Percentiles rank a stretch among this genome's conserved stretches.
Evolutionary conservation across 2,797 vertebrate species (phyloP).

Genomic region (Halcyon badia): DNA sequence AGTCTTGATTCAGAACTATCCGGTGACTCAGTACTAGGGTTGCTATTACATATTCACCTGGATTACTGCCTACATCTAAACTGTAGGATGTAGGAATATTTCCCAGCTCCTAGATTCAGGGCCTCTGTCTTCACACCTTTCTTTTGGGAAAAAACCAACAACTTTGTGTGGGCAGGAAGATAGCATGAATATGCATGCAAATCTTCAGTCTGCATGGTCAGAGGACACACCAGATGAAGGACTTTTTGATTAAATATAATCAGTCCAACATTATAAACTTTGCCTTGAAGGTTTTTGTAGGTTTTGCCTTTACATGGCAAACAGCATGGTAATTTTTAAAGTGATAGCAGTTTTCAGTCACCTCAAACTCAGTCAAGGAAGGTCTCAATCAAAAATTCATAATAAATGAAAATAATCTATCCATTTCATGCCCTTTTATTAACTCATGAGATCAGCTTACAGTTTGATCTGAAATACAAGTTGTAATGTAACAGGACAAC

Average conservation of each 20-base stretch:
- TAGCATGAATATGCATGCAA: neutral
- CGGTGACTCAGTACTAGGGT: neutral
- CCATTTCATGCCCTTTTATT: neutral
- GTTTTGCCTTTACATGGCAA: neutral
- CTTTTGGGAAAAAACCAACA: neutral
- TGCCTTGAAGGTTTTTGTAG: neutral
- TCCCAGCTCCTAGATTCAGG: neutral
- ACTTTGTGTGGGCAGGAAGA: neutral
- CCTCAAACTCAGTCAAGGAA: neutral
- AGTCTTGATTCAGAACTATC: neutral
- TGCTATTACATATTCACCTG: neutral
- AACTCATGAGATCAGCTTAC: neutral
- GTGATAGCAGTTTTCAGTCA: neutral
- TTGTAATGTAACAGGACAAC: neutral
- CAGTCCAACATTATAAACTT: neutral
- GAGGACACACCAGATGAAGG: neutral
- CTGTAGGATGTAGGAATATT: neutral
- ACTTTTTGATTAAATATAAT: neutral
- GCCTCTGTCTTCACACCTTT: neutral
- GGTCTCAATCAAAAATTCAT: neutral
- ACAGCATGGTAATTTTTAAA: neutral
- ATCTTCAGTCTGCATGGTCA: neutral
- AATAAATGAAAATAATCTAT: neutral
- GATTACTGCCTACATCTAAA: neutral
- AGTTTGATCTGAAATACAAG: neutral